Conservation (phyloP, 2,888 invertebrate genomes). For the Cetonia aurata region DNA sequence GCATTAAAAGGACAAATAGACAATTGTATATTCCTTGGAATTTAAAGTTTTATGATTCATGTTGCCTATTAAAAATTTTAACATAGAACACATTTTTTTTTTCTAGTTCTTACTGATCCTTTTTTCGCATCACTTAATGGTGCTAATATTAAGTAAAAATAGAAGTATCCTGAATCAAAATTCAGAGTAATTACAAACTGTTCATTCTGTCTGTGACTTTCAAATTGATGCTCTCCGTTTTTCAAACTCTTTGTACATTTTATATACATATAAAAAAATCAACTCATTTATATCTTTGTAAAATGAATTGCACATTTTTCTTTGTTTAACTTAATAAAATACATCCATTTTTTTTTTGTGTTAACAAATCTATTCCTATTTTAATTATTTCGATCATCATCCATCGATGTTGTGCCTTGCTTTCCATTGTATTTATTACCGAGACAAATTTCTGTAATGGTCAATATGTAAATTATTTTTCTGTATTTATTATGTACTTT, state of each 20-base stretch:
- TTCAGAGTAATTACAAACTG: conserved; percentile 20
- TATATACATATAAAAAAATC: conserved; percentile 29
- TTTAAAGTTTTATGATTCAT: conserved; percentile 8
- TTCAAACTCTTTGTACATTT: conserved; percentile 40
- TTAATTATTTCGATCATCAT: conserved; percentile 42
- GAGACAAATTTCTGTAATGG: conserved; percentile 45
- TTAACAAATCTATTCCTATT: conserved; percentile 30
- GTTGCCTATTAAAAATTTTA: conserved; percentile 26
- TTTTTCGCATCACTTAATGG: conserved; percentile 36
- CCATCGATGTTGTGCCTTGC: conserved; percentile 62
- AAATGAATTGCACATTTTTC: conserved; percentile 39
- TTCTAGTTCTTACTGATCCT: conserved; percentile 12
- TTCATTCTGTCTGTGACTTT: conserved; percentile 23
- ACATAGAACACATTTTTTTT: neutral
- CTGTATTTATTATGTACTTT: conserved; percentile 60
- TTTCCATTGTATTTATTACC: conserved; percentile 59
- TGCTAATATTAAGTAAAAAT: conserved; percentile 28
- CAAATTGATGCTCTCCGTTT: conserved; percentile 14
- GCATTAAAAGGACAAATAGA: conserved; percentile 32
- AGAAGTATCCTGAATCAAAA: conserved; percentile 29
- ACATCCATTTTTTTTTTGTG: conserved; percentile 22
- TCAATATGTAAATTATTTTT: conserved; percentile 58
- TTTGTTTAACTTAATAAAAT: conserved; percentile 15
- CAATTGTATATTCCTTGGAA: conserved; percentile 20
- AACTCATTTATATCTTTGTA: conserved; percentile 16